These are phyloP conservation scores for Babyrousa celebensis DNA, from an alignment of 2,797 vertebrate genomes.

Conservation along the genomic window DNA sequence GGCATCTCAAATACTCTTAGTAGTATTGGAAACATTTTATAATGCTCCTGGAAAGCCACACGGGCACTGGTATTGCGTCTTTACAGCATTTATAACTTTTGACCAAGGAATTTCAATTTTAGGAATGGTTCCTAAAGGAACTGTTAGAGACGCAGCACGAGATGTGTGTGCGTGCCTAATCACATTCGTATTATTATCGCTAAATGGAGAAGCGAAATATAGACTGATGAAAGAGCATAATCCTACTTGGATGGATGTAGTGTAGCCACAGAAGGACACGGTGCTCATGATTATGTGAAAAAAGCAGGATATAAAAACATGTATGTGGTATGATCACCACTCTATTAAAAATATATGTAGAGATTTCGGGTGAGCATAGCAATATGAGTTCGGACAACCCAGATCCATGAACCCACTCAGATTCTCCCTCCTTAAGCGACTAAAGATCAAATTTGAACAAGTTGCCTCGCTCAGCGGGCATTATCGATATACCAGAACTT, in stretches of 20 bases:
- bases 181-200: not conserved
- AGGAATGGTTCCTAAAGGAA: not conserved
- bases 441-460: not conserved
- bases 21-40: not conserved
- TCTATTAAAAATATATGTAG: not conserved
- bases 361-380: not conserved
- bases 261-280: not conserved
- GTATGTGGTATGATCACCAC: not conserved
- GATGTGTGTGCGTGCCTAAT: not conserved
- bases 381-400: not conserved
- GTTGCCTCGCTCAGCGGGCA: not conserved
- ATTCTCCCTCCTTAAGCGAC: not conserved
- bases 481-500: not conserved
- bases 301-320: not conserved
- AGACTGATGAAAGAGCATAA: not conserved
- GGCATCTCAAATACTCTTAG: not conserved
- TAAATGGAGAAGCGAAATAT: not conserved
- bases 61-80: not conserved
- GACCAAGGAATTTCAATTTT: not conserved
- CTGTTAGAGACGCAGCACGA: not conserved
- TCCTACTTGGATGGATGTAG: not conserved
- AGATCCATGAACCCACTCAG: not conserved
- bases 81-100: not conserved
- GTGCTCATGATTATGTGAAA: not conserved
- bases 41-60: not conserved